Conservation (phyloP, 2,113 vertebrate genomes). For the Synodontis membranacea region DNA sequence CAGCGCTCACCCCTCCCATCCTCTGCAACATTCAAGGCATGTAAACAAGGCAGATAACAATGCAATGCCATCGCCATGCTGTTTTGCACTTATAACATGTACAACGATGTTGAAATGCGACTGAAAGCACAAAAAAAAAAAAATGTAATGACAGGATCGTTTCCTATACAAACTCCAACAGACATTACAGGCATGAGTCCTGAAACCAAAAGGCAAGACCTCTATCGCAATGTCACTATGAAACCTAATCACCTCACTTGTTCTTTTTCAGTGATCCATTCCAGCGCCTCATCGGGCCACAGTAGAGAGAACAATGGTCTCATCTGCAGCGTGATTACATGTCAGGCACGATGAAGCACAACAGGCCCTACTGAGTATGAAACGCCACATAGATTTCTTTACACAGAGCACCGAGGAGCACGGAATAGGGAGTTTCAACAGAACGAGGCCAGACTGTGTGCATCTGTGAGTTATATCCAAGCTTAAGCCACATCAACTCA, state of each 20-base stretch:
- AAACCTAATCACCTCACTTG: conserved; percentile 32
- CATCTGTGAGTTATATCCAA: conserved; percentile 1
- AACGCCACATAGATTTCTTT: conserved; percentile 46
- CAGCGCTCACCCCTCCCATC: conserved; percentile 13
- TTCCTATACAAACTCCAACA: not conserved
- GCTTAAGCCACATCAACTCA: not conserved
- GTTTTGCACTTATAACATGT: conserved; percentile 20
- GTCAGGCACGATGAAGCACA: conserved; percentile 46
- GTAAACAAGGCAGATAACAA: conserved; percentile 24
- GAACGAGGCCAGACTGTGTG: not conserved
- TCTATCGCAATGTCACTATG: not conserved
- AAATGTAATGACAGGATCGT: not conserved
- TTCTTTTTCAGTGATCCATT: not conserved
- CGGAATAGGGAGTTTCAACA: conserved; percentile 34
- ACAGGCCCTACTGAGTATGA: conserved; percentile 31
- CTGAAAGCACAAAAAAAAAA: not conserved
- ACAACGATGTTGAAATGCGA: not conserved
- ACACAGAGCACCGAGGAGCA: conserved; percentile 12
- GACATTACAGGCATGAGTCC: not conserved
- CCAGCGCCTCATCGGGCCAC: not conserved
- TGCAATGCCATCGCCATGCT: not conserved
- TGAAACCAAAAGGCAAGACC: not conserved
- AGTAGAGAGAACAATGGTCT: conserved; percentile 4
- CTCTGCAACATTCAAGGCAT: conserved; percentile 17
- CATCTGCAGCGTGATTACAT: conserved; percentile 45